Evolutionary conservation across 2,888 invertebrate genomes (phyloP), one percentile per base, ranked within the genome.

Genomic region (Thyatira batis): DNA sequence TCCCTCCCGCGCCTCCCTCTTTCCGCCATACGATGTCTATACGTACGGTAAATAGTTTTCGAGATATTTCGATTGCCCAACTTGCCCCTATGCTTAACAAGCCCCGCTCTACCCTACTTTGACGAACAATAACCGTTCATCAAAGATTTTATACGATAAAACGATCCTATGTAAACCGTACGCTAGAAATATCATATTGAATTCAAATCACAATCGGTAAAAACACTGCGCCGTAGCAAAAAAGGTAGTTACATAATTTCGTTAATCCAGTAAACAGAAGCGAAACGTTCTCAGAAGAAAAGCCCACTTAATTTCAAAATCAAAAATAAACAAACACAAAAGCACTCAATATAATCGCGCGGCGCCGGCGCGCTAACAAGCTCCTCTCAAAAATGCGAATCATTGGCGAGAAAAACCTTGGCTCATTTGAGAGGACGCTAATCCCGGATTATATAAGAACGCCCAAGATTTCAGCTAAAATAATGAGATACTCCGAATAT

Each of bases 391-490:
- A 55, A 56, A 53, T 52, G 50, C 30, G 55, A 44, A 50, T 52
- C 55, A 50, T 50, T 50, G 45, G 44, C 48, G 52, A 50, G 50
- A 56, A 55, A 56, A 52, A 48, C 0, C 53, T 13, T 25, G 27
- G 53, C 58, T 55, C 54, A 53, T 55, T 58, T 58, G 51, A 51
- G 53, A 44, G 49, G 28, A 49, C 53, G 53, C 30, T 58, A 58
- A 55, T 55, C 54, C 58, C 11, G 53, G 53, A 55, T 58, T 45
- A 58, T 55, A 51, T 43, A 48, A 50, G 49, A 39, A 23, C 23
- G 23, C 39, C 45, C 45, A 49, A 49, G 54, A 58, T 55, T 54
- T 54, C 45, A 51, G 49, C 51, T 51, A 49, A 51, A 58, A 55
- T 58, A 58, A 58, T 58, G 58, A 58, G 58, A 58, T 55, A 53